phyloP scores from a whole-genome alignment of 2,113 vertebrate species.

The Syngnathus typhle region DNA sequence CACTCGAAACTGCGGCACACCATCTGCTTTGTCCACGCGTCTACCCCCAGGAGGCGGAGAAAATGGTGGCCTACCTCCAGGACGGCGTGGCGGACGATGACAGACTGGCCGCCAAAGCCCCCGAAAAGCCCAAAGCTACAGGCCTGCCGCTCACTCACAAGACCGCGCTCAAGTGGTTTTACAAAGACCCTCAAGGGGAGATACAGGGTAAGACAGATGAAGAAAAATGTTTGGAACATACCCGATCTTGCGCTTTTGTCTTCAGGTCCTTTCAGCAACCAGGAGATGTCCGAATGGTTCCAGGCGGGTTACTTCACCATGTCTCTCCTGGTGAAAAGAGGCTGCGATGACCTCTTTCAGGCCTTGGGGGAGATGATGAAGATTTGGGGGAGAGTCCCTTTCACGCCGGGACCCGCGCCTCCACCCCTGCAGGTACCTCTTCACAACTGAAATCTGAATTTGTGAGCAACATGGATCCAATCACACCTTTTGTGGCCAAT shows the following conservation, averaged over 20 bases:
- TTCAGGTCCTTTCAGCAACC: conserved; percentile 94
- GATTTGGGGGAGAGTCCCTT: conserved; percentile 96
- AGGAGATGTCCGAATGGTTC: conserved; percentile 97
- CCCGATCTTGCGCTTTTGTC: neutral
- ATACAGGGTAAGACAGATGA: conserved; percentile 81
- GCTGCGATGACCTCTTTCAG: conserved; percentile 94
- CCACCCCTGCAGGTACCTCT: conserved; percentile 82
- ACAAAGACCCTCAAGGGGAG: conserved; percentile 98
- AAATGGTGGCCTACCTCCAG: conserved; percentile 97
- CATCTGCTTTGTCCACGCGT: neutral
- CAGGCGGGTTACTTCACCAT: conserved; percentile 98
- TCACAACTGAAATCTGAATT: neutral
- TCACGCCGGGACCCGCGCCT: conserved; percentile 81
- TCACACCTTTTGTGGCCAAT: neutral
- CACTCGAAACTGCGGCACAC: neutral
- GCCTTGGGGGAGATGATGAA: conserved; percentile 94
- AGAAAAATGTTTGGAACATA: neutral
- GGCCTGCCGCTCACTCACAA: conserved; percentile 82
- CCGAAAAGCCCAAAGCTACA: conserved; percentile 81
- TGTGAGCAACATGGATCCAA: neutral
- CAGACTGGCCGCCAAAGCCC: conserved; percentile 79
- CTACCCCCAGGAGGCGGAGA: conserved; percentile 86
- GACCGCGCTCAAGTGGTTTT: conserved; percentile 97
- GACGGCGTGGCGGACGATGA: conserved; percentile 89
- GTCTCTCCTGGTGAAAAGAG: conserved; percentile 92